Evolutionary conservation across 2,888 invertebrate species (phyloP).

Genomic region (Autographa pulchrina): DNA sequence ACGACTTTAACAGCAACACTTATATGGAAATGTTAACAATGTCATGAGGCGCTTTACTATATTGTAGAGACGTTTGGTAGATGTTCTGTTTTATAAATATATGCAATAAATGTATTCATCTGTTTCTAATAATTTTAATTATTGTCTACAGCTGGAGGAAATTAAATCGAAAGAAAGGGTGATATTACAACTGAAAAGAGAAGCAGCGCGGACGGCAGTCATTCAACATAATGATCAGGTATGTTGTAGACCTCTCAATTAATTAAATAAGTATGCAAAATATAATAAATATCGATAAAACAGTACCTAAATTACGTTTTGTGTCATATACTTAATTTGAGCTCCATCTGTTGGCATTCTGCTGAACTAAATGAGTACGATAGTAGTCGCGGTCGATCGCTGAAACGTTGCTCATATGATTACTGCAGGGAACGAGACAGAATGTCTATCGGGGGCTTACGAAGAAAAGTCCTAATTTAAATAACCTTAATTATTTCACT

Average conservation of each 20-base stretch:
- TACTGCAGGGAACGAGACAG: not conserved
- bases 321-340: not conserved
- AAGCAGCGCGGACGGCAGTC: slow-evolving; percentile 75
- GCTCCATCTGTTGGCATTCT: not conserved
- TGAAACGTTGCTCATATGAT: not conserved
- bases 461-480: too few species aligned
- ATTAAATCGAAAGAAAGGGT: slow-evolving; percentile 92
- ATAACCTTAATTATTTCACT: too few species aligned
- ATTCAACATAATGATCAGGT: slow-evolving; percentile 82
- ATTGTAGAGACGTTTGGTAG: not conserved
- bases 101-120: too few species aligned
- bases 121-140: slow-evolving; percentile 1
- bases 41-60: slow-evolving; percentile 27
- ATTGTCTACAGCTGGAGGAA: slow-evolving; percentile 91
- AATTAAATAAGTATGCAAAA: not conserved
- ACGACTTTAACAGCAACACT: slow-evolving; percentile 34
- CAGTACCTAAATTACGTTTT: not conserved
- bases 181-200: slow-evolving; percentile 88
- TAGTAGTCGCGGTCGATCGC: not conserved
- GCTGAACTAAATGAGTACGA: not conserved
- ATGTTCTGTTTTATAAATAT: not conserved
- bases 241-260: not conserved
- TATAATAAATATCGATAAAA: not conserved
- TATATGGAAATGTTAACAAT: not conserved
- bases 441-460: too few species aligned